Evolutionary conservation across 92 coral and sea anemone species (phyloP).

Genomic region (Epizoanthus ramosus): DNA sequence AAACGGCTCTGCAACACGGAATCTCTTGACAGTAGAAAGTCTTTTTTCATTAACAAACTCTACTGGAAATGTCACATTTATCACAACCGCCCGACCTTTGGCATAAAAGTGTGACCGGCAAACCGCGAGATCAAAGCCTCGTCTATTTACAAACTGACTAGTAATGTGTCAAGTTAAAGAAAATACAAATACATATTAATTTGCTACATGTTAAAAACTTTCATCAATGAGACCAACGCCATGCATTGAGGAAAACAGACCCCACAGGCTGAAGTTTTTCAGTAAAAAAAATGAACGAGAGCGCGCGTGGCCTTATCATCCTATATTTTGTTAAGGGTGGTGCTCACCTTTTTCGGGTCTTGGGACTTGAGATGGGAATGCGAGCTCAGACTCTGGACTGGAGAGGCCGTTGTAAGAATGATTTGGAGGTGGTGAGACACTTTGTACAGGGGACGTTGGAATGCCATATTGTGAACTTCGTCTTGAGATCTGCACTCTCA

Average conservation of each 20-base stretch:
- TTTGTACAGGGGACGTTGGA: constrained; percentile 44
- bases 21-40: constrained; percentile 26
- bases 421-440: constrained; percentile 13
- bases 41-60: constrained; percentile 46
- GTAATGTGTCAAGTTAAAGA: constrained; percentile 78
- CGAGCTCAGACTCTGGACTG: constrained; percentile 21
- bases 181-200: constrained; percentile 87
- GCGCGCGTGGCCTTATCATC: background rate
- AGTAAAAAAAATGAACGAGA: background rate
- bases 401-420: constrained; percentile 34
- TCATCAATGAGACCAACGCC: constrained; percentile 51
- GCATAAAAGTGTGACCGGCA: constrained; percentile 26
- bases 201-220: constrained; percentile 93
- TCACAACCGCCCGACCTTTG: constrained; percentile 17
- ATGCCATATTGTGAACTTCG: constrained; percentile 48
- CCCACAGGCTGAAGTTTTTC: constrained; percentile 3
- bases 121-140: constrained; percentile 33
- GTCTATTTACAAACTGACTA: constrained; percentile 56
- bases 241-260: constrained; percentile 22
- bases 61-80: constrained; percentile 34
- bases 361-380: constrained; percentile 2
- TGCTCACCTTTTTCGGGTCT: constrained; percentile 34
- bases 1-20: constrained; percentile 50
- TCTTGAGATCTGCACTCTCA: constrained; percentile 62
- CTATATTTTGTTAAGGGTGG: background rate